Conservation (phyloP, 1,140 invertebrate species). For the Macrostomum lignano region DNA sequence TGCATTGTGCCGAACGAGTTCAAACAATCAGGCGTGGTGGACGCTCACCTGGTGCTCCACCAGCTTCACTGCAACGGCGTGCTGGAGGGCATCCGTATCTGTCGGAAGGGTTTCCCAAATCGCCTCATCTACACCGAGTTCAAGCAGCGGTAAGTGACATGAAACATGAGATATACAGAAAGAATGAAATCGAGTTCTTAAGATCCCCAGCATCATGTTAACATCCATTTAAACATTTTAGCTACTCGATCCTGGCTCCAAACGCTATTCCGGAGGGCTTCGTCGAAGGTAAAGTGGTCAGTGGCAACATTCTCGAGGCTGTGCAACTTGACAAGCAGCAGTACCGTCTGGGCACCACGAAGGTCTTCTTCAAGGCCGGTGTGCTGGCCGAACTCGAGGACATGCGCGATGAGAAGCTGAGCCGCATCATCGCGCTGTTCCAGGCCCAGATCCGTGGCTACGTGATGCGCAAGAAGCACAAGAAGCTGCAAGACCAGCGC, state of each 20-base stretch:
- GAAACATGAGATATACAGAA: too few relatives aligned
- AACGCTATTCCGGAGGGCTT: conserved; percentile 43
- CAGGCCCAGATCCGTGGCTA: conserved; percentile 67
- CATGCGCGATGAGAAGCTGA: conserved; percentile 85
- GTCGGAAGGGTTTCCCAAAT: conserved; percentile 99
- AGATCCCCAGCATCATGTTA: not conserved
- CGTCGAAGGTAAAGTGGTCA: conserved; percentile 48
- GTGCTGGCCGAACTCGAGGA: conserved; percentile 99
- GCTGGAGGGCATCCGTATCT: conserved; percentile 99
- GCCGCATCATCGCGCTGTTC: conserved; percentile 92
- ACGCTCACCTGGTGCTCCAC: conserved; percentile 79
- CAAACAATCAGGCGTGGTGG: conserved; percentile 84
- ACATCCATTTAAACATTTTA: conserved; percentile 20
- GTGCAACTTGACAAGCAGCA: conserved; percentile 52
- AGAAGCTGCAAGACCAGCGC: conserved; percentile 84
- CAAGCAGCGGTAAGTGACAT: conserved; percentile 66
- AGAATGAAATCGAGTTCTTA: too few relatives aligned
- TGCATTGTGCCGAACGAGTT: conserved; percentile 98
- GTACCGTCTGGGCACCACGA: conserved; percentile 77
- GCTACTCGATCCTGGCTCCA: conserved; percentile 87
- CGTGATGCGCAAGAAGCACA: conserved; percentile 62
- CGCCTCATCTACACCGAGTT: conserved; percentile 98
- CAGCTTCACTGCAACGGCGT: conserved; percentile 99
- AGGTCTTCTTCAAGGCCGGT: conserved; percentile 98
- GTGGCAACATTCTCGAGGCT: conserved; percentile 45